A percentile compares a stretch with the other conserved stretches of the same genome.
Conservation (phyloP, 2,888 invertebrate genomes). For the Hofmannophila pseudospretella region DNA sequence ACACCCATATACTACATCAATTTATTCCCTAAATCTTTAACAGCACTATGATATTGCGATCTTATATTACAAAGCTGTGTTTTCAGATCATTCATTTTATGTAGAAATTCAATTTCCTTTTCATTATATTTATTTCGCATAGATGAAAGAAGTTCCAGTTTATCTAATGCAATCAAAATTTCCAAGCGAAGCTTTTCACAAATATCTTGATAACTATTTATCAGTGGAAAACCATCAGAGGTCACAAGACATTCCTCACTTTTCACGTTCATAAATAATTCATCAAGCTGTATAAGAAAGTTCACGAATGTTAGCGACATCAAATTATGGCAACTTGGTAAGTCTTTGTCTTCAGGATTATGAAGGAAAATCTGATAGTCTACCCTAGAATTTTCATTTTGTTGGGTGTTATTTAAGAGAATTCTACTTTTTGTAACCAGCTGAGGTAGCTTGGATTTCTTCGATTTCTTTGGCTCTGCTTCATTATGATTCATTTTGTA, state of each 20-base stretch:
- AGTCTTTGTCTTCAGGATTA: no score
- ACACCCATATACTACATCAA: no score
- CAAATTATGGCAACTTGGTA: background rate
- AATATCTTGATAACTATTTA: slow-evolving; percentile 15
- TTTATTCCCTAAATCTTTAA: slow-evolving; percentile 7
- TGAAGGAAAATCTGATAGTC: no score
- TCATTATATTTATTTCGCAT: slow-evolving; percentile 1
- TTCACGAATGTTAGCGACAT: slow-evolving; percentile 6
- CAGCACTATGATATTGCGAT: slow-evolving; percentile 18
- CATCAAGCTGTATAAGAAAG: slow-evolving; percentile 13
- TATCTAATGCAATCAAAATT: slow-evolving; percentile 23
- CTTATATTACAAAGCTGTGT: slow-evolving; percentile 15
- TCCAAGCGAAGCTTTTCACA: slow-evolving; percentile 22
- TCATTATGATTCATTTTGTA: no score
- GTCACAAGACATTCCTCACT: slow-evolving; percentile 7
- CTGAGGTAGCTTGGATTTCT: no score
- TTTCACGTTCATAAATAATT: slow-evolving; percentile 13
- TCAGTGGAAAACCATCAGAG: background rate
- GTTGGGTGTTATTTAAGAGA: no score
- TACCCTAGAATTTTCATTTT: no score
- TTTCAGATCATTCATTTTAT: slow-evolving; percentile 16
- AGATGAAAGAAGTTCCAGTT: slow-evolving; percentile 13
- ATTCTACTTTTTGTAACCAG: no score
- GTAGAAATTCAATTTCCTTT: slow-evolving; percentile 11
- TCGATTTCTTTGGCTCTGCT: no score